phyloP scores from a whole-genome alignment of 2,888 invertebrate species.

The Leptinotarsa peninsularis region DNA sequence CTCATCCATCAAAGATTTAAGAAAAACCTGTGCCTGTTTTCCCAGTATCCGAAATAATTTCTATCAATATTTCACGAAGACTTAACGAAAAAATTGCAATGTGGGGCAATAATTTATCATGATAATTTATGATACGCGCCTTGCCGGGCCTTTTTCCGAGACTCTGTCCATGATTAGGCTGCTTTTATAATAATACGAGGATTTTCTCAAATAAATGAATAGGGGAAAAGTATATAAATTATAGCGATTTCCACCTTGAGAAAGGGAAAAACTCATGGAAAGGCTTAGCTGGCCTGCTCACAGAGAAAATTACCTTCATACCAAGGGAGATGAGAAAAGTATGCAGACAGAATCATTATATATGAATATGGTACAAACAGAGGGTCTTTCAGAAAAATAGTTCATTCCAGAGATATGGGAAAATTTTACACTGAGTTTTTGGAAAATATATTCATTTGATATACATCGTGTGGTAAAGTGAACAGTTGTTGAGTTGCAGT shows the following conservation, averaged over 20 bases:
- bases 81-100: conserved; percentile 16
- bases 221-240: conserved; percentile 2
- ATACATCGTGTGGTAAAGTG: too few species aligned
- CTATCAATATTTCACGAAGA: conserved; percentile 16
- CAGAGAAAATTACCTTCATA: not conserved
- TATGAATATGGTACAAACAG: too few species aligned
- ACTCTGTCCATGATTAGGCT: conserved; percentile 10
- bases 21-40: not conserved
- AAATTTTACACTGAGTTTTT: too few species aligned
- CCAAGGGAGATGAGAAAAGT: too few species aligned
- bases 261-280: too few species aligned
- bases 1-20: not conserved
- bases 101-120: conserved; percentile 16
- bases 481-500: too few species aligned
- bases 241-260: not conserved
- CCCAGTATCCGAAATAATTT: conserved; percentile 3
- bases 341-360: too few species aligned
- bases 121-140: conserved; percentile 11
- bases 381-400: too few species aligned
- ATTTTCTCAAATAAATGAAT: conserved; percentile 14
- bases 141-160: not conserved
- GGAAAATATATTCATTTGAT: too few species aligned
- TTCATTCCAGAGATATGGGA: too few species aligned
- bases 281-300: too few species aligned
- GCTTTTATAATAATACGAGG: conserved; percentile 17